These are phyloP conservation scores for Rhinoderma darwinii DNA, from an alignment of 2,113 vertebrate genomes.

Conservation along the genomic window DNA sequence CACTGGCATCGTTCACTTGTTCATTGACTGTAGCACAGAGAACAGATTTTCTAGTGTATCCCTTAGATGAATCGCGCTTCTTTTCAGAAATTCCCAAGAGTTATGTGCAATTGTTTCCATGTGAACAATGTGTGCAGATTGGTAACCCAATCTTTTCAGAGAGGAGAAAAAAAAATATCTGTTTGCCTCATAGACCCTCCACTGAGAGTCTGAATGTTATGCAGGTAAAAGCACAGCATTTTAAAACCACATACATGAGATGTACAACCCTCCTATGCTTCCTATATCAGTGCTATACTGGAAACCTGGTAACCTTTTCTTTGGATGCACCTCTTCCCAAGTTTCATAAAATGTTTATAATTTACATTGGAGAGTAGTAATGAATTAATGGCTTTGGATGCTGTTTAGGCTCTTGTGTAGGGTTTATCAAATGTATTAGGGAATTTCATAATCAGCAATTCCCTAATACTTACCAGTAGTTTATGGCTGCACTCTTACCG, in stretches of 20 bases:
- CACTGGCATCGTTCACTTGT: slow-evolving; percentile 25
- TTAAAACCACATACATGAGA: background rate
- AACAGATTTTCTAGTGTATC: background rate
- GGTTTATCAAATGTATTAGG: no score
- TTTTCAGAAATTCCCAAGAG: slow-evolving; percentile 29
- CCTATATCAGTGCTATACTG: background rate
- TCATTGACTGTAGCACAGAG: background rate
- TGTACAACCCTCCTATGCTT: background rate
- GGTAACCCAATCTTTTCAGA: background rate
- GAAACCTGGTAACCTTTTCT: background rate
- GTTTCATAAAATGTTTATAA: slow-evolving; percentile 2
- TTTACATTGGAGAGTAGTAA: background rate
- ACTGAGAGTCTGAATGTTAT: background rate
- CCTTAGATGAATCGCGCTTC: background rate
- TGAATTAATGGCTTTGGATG: no score
- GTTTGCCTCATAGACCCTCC: background rate
- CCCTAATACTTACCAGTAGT: no score
- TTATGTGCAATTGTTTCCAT: slow-evolving; percentile 21
- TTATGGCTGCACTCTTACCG: no score
- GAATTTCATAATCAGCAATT: no score
- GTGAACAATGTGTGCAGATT: slow-evolving; percentile 1
- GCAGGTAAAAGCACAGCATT: background rate
- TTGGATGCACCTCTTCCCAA: background rate
- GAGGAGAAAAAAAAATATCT: background rate
- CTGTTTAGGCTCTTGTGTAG: no score